phyloP scores from a whole-genome alignment of 2,113 vertebrate species.

The Diphyllodes magnificus region DNA sequence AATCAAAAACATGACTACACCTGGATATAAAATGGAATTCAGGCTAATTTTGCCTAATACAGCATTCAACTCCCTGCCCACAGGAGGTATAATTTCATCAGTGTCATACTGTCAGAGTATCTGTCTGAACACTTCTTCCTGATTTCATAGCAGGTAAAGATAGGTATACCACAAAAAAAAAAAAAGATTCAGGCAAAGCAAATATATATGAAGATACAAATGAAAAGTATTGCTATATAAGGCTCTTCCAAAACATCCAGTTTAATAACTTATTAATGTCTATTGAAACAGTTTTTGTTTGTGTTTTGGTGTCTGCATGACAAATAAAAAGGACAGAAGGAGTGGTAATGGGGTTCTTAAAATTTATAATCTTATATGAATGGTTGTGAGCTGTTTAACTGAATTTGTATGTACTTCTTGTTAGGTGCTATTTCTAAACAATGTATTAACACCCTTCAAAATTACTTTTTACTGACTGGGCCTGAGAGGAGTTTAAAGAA shows the following conservation, averaged over 20 bases:
- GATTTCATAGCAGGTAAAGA: background rate
- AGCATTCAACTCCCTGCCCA: background rate
- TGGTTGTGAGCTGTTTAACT: background rate
- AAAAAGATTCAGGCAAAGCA: background rate
- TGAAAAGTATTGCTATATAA: background rate
- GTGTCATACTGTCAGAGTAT: background rate
- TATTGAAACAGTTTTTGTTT: background rate
- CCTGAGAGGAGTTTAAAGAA: background rate
- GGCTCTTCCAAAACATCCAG: background rate
- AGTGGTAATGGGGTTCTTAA: background rate
- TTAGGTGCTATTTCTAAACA: background rate
- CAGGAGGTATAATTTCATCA: background rate
- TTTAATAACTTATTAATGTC: background rate
- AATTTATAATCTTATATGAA: background rate
- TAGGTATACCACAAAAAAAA: background rate
- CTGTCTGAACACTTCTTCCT: background rate
- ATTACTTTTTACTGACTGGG: background rate
- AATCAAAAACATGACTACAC: background rate
- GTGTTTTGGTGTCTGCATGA: accelerated
- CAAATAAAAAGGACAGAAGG: background rate
- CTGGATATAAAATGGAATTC: background rate
- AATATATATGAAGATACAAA: background rate
- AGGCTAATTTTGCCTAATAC: background rate
- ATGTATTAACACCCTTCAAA: background rate
- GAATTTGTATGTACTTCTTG: background rate